Base-by-base conservation (phyloP, 2,113 vertebrate genomes). In the Sphyrna mokarran region DNA sequence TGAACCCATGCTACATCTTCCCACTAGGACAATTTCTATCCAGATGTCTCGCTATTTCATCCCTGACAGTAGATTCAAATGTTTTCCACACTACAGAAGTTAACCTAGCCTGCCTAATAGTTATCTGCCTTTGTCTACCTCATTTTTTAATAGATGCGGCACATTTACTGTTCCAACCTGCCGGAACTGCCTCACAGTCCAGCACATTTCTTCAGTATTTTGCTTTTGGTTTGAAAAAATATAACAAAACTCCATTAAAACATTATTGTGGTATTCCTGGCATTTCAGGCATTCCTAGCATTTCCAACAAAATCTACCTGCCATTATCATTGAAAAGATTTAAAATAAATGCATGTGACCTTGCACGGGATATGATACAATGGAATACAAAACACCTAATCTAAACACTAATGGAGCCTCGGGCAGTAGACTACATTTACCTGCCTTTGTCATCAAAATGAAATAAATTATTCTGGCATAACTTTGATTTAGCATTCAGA, bases 391-490 rank as follows among this genome's bases (percentile, higher is more conserved):
- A 72, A 72, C 22, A 72, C 8, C 69, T 43, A 54, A 95, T 61
- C 69, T 54, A 70, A 48, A 95, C 69, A 33, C 40, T 13, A 48
- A 20, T 7, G 22, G 48, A 70, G 72, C 69, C 66, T 94, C 91
- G 40, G 22, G n/a, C 91, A 94, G 20, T 18, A 29, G 26, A 76
- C 18, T 48, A 48, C 93, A 95, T 70, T 72, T 72, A 70, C 68
- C 40, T 33, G 94, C 7, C 40, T 54, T 13, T 6, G 0, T 40
- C 22, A 29, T 72, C 94, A 29, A 18, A 43, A 95, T 16, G 26
- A 72, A 54, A 26, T 95, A 95, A 72, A 72, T 9, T 95, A 69
- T 95, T 95, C 63, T 54, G n/a, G 43, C 68, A 54, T 54, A 95
- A 72, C 94, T 70, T 68, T 54, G 37, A 95, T 48, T 76, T 72